These are phyloP conservation scores for Porphyrio hochstetteri DNA, from an alignment of 2,113 vertebrate species.

Conservation along the genomic window DNA sequence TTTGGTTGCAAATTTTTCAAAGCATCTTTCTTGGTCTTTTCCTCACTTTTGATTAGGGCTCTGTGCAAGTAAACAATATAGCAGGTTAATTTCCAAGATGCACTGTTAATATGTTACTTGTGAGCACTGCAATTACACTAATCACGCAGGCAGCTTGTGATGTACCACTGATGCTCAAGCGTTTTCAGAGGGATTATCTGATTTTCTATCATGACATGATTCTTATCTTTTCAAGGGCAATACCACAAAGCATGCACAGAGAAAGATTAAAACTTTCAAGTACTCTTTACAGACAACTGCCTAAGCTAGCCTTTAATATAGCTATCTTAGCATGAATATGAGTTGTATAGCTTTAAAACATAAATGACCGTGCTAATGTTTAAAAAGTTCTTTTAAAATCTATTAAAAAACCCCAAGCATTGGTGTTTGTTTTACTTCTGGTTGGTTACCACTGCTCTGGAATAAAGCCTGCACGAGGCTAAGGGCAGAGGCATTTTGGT, in stretches of 20 bases:
- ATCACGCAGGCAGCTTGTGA: conserved; percentile 68
- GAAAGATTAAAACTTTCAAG: conserved; percentile 83
- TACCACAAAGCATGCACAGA: conserved; percentile 95
- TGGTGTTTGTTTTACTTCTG: conserved; percentile 9
- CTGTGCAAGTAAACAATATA: conserved; percentile 64
- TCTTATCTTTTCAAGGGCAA: conserved; percentile 92
- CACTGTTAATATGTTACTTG: conserved; percentile 65
- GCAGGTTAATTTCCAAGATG: conserved; percentile 70
- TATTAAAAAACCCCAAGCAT: not conserved
- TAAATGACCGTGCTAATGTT: not conserved
- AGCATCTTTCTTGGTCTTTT: conserved; percentile 65
- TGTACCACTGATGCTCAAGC: conserved; percentile 64
- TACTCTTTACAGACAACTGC: conserved; percentile 84
- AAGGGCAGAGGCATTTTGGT: not conserved
- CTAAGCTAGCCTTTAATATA: conserved; percentile 89
- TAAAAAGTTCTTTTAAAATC: conserved; percentile 8
- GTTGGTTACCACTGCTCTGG: not conserved
- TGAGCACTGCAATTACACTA: conserved; percentile 69
- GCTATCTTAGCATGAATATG: conserved; percentile 98
- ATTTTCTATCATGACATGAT: conserved; percentile 79
- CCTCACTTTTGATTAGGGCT: conserved; percentile 74
- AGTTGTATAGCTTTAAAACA: conserved; percentile 70
- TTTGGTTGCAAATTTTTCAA: conserved; percentile 75
- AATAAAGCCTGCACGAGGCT: not conserved
- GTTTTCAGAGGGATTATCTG: conserved; percentile 64